Base-by-base conservation (phyloP, 37 sponge, comb jelly and placozoan species). In the Eunapius fragilis region DNA sequence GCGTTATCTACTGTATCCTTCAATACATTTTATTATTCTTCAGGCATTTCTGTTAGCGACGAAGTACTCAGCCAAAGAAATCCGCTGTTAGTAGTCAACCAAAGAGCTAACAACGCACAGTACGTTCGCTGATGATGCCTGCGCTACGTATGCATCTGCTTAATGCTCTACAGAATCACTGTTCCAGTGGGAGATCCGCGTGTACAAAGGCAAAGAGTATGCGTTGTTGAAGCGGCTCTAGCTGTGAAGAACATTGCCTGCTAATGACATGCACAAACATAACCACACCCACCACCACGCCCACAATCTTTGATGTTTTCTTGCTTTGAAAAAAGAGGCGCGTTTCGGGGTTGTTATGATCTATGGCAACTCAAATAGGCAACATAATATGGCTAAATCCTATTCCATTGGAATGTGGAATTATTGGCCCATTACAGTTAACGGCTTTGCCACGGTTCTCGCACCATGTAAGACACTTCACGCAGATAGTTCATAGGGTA, bases 11-110 rank as follows among this genome's bases (percentile, higher is more conserved):
- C 19, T 35, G 78, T 48, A 73, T 37, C 22, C 2, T 80, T 68
- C 2, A 68, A 3, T 2, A 70, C 70, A 5, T 31, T 33, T 67
- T 23, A 2, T 34, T 70, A 6, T 5, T 27, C 82, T 70, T 26
- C 70, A 95, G 97, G 97, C 48, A 98, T 98, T 41, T 97, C 97
- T 74, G 97, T 98, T 31, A 98, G 85, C 83, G 92, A 96, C 76
- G 99, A 98, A 68, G 88, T 98, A 19, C 83, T 98, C 34, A 89
- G 84, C 82, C 92, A 92, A 26, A 72, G 85, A 69, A 98, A 98
- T 80, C 97, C 99, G 34, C 86, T 98, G 30, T 70, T 98, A 75
- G 92, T 98, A 31, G 92, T 95, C 45, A 98, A 91, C 77, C 82
- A 88, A n/a, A 84, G 86, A 47, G 77, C 90, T 17, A 88, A 87